A percentile compares a stretch with the other conserved stretches of the same genome.
phyloP scores from a whole-genome alignment of 1,140 invertebrate species.

The Latrodectus geometricus region DNA sequence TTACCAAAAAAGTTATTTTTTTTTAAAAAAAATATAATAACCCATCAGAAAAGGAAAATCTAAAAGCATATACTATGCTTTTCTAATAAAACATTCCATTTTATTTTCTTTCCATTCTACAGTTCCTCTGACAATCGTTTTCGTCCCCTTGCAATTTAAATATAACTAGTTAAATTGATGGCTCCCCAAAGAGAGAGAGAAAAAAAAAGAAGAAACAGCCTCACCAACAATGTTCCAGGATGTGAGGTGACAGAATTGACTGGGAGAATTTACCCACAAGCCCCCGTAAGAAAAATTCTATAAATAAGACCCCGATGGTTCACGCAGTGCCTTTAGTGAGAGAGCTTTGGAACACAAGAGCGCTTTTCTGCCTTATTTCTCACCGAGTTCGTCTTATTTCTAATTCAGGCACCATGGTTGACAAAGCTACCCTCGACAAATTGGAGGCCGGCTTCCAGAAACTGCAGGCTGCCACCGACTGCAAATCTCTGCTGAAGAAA shows the following conservation, averaged over 20 bases:
- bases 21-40: no score
- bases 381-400: slow-evolving; percentile 1
- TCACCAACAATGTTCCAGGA: slow-evolving; percentile 15
- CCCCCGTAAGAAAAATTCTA: slow-evolving; percentile 20
- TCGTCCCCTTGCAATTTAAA: neutral
- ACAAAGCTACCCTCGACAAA: slow-evolving; percentile 75
- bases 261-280: slow-evolving; percentile 53
- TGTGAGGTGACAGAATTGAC: slow-evolving; percentile 3
- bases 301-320: slow-evolving; percentile 35
- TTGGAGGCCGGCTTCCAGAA: slow-evolving; percentile 91
- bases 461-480: slow-evolving; percentile 82
- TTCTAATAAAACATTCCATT: no score
- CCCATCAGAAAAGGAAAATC: no score
- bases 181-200: neutral
- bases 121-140: no score
- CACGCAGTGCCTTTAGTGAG: slow-evolving; percentile 38
- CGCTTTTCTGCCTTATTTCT: neutral
- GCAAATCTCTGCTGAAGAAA: slow-evolving; percentile 95
- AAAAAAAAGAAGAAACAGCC: neutral
- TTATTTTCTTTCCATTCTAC: no score
- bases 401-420: slow-evolving; percentile 62
- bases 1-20: no score
- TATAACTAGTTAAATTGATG: neutral
- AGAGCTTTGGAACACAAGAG: neutral
- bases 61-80: no score